A percentile compares a stretch with the other conserved stretches of the same genome.
phyloP scores from a whole-genome alignment of 30 jellyfish, hydroid and myxozoan genomes.

The Euphysa ruthae region DNA sequence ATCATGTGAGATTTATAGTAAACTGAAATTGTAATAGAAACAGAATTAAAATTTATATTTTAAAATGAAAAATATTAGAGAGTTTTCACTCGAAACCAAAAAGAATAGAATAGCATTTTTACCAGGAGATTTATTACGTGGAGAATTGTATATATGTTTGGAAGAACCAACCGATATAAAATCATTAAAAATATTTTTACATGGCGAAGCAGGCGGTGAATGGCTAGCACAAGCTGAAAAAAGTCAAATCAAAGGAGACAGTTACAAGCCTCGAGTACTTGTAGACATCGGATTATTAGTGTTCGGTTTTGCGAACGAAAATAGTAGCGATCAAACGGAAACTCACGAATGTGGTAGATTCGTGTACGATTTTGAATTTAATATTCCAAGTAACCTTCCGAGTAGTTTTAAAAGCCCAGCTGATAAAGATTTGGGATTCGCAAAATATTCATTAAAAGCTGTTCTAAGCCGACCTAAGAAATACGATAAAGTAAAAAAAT shows the following conservation, averaged over 20 bases:
- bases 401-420: conserved; percentile 87
- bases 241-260: neutral
- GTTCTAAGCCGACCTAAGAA: conserved; percentile 60
- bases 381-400: conserved; percentile 71
- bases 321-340: conserved; percentile 27
- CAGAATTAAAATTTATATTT: too few species aligned
- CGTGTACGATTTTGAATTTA: conserved; percentile 63
- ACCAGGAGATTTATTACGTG: conserved; percentile 82
- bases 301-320: conserved; percentile 58
- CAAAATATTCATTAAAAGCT: conserved; percentile 60
- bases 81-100: conserved; percentile 41
- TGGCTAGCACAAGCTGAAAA: conserved; percentile 28
- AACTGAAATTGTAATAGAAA: too few species aligned
- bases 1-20: too few species aligned
- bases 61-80: conserved; percentile 49
- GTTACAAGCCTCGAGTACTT: conserved; percentile 14
- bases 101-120: conserved; percentile 48
- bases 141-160: conserved; percentile 41
- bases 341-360: conserved; percentile 61
- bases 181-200: conserved; percentile 47
- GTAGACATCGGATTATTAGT: conserved; percentile 58
- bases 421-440: conserved; percentile 55
- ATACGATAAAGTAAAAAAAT: conserved; percentile 9
- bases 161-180: conserved; percentile 59
- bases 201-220: conserved; percentile 73